Base-by-base conservation (phyloP, 2,888 invertebrate genomes). In the Monochamus alternatus region DNA sequence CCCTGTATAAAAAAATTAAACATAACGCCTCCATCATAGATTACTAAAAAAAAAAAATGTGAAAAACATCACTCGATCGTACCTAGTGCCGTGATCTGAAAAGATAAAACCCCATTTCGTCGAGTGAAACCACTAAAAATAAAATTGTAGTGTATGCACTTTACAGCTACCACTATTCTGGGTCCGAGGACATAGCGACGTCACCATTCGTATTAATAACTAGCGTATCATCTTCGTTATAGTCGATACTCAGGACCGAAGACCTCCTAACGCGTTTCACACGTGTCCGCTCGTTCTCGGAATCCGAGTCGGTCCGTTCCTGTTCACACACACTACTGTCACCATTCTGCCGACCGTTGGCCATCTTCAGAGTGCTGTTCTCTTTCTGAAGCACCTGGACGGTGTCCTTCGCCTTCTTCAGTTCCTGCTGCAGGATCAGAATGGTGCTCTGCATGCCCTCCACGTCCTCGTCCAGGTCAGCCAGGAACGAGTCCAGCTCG, bases 391-490 rank as follows among this genome's bases (percentile, higher is more conserved):
- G 88, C n/a, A 90, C 88, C 70, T 91, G 90, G 62, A 84, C 80
- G 32, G 83, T 80, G 81, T 95, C 95, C 83, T 95, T 94, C 10
- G 95, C 92, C 84, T 96, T 96, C 75, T 96, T 93, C 77, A 98
- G 90, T 89, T 98, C 97, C 88, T 97, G 96, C 87, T 98, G 98
- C 76, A 98, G 91, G 89, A 96, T 96, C 89, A 96, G 92, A 86
- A 98, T 98, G 78, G 98, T 98, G 87, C 97, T 97, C 91, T 98
- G 98, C 97, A 99, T 97, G 31, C 98, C 98, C 89, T 99, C 99
- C 55, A 98, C 96, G 88, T 98, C 98, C 89, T 98, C 98, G 86
- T 99, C 99, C 79, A 98, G 89, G 88, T 98, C 98, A 88, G 97
- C 96, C 65, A 99, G 92, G 88, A 98, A 96, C 87, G 98, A 97